Evolutionary conservation across 2,113 vertebrate genomes (phyloP).

Genomic region (Prionailurus viverrinus): DNA sequence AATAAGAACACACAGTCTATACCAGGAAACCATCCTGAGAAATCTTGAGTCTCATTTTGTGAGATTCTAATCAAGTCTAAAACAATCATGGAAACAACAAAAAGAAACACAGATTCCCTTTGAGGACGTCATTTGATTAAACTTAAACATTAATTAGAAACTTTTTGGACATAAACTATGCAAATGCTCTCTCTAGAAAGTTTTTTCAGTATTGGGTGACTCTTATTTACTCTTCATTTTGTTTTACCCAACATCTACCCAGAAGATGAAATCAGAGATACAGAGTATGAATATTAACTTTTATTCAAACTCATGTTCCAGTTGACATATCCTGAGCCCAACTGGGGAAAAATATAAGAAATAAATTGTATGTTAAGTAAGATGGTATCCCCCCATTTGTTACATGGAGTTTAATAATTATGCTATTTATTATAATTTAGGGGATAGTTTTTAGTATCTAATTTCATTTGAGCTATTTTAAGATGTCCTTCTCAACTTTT

Average conservation of each 20-base stretch:
- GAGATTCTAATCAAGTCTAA: not conserved
- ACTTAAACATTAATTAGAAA: not conserved
- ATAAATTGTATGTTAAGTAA: not conserved
- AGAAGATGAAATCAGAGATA: constrained; percentile 29
- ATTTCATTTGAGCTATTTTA: constrained; percentile 56
- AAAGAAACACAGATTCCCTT: not conserved
- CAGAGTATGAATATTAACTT: not conserved
- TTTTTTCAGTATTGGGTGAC: not conserved
- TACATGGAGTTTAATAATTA: constrained; percentile 42
- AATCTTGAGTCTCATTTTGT: not conserved
- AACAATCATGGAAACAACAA: not conserved
- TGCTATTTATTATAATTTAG: not conserved
- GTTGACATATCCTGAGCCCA: not conserved
- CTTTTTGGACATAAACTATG: not conserved
- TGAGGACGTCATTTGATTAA: not conserved
- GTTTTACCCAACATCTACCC: not conserved
- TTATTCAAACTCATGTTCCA: constrained; percentile 19
- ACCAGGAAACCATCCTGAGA: not conserved
- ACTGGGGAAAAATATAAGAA: not conserved
- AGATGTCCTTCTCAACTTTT: not conserved
- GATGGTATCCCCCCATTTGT: not conserved
- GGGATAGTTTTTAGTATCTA: constrained; percentile 4
- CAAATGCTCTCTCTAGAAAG: constrained; percentile 10
- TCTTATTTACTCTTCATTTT: constrained; percentile 14
- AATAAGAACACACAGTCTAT: accelerated